A percentile compares a stretch with the other conserved stretches of the same genome.
phyloP scores from a whole-genome alignment of 2,797 vertebrate species.

The Triplophysa yarkandensis region DNA sequence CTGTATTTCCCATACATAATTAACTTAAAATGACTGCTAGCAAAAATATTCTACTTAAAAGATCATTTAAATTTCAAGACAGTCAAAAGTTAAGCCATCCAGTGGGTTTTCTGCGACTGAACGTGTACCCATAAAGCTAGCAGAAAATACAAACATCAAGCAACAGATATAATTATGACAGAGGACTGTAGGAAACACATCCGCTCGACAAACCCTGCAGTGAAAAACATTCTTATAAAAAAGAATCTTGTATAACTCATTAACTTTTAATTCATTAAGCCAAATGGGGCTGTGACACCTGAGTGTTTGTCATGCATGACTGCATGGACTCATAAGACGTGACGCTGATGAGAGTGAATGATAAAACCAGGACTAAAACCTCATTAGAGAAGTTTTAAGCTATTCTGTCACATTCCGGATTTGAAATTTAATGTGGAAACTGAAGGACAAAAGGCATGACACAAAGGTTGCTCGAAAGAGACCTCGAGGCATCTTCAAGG shows the following conservation, averaged over 20 bases:
- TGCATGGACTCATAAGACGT: neutral
- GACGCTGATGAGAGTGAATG: neutral
- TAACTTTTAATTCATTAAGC: neutral
- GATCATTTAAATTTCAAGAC: neutral
- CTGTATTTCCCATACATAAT: neutral
- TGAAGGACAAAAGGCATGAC: constrained; percentile 13
- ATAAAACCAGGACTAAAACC: neutral
- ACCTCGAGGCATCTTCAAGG: constrained; percentile 41
- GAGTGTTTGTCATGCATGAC: neutral
- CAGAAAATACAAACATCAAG: constrained; percentile 21
- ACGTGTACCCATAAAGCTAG: neutral
- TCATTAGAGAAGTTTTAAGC: neutral
- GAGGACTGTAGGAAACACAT: constrained; percentile 6
- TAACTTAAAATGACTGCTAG: neutral
- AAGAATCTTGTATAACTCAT: neutral
- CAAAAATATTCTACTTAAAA: neutral
- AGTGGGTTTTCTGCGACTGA: neutral
- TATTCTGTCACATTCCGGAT: constrained; percentile 4
- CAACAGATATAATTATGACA: constrained; percentile 12
- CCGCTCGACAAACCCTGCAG: neutral
- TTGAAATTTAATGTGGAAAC: neutral
- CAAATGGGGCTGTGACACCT: neutral
- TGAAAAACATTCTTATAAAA: neutral
- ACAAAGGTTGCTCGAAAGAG: constrained; percentile 31
- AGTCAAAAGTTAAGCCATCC: neutral